phyloP scores from a whole-genome alignment of 2,113 vertebrate genomes.

The Sminthopsis crassicaudata region DNA sequence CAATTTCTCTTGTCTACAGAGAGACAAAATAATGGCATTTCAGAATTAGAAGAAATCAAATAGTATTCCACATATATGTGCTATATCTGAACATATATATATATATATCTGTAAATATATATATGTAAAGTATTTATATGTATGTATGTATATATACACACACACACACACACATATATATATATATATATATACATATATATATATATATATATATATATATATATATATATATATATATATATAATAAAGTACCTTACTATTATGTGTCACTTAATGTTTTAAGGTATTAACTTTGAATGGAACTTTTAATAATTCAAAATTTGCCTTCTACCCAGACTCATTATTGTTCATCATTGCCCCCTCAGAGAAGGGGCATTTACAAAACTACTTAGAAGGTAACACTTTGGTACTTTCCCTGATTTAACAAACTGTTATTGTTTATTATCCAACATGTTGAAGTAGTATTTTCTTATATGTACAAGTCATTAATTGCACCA shows the following conservation, averaged over 20 bases:
- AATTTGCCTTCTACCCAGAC: background rate
- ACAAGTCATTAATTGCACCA: background rate
- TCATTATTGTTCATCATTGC: background rate
- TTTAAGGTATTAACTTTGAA: conserved; percentile 20
- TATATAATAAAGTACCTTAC: background rate
- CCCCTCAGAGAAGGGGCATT: background rate
- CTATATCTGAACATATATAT: too few relatives aligned
- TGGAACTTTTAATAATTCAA: background rate
- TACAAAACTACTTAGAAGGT: conserved; percentile 15
- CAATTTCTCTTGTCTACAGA: background rate
- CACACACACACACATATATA: too few relatives aligned
- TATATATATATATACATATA: too few relatives aligned
- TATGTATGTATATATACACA: background rate
- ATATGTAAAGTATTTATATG: too few relatives aligned
- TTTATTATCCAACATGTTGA: background rate
- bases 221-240: background rate
- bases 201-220: too few relatives aligned
- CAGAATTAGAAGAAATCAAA: conserved; percentile 13
- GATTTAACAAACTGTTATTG: conserved; percentile 9
- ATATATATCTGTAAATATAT: too few relatives aligned
- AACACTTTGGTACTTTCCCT: background rate
- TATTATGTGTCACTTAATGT: too few relatives aligned
- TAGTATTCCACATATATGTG: background rate
- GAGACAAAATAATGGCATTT: background rate
- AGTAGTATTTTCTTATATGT: background rate